Percentiles rank a stretch among this genome's conserved stretches.
phyloP scores from a whole-genome alignment of 2,113 vertebrate genomes.

The Phrynosoma blainvillii region DNA sequence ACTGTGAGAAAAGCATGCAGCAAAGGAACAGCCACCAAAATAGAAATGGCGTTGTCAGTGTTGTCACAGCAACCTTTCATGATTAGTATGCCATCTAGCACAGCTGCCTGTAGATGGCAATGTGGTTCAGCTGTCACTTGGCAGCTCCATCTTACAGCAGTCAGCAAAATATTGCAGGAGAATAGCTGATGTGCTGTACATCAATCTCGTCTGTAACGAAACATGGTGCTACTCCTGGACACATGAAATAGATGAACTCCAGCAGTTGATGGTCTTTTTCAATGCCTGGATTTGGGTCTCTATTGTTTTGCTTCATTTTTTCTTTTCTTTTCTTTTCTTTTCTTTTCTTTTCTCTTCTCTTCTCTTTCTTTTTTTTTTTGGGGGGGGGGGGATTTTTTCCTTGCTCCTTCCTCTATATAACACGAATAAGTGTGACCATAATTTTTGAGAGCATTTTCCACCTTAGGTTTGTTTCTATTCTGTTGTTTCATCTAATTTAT shows the following conservation, averaged over 20 bases:
- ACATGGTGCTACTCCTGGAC: constrained; percentile 4
- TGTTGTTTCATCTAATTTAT: not conserved
- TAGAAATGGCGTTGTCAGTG: not conserved
- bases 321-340: not conserved
- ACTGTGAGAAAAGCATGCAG: not conserved
- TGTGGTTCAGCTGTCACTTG: constrained; percentile 51
- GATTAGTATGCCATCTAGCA: constrained; percentile 11
- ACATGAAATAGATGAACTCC: not conserved
- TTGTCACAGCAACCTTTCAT: not conserved
- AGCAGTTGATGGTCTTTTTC: not conserved
- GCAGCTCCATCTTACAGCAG: not conserved
- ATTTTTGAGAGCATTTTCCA: not conserved
- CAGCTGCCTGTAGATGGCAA: constrained; percentile 66
- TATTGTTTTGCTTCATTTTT: not conserved
- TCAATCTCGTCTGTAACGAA: constrained; percentile 18
- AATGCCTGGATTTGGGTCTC: not conserved
- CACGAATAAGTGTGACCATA: not conserved
- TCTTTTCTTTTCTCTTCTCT: no score
- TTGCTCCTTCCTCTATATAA: accelerated
- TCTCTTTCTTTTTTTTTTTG: no score
- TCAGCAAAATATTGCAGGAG: not conserved
- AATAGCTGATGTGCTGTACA: not conserved
- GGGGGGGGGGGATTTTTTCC: no score
- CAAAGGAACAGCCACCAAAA: not conserved
- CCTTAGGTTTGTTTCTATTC: not conserved